Evolutionary conservation across 1,140 invertebrate genomes (phyloP), one percentile per base, ranked within the genome.

Genomic region (Spodoptera litura): DNA sequence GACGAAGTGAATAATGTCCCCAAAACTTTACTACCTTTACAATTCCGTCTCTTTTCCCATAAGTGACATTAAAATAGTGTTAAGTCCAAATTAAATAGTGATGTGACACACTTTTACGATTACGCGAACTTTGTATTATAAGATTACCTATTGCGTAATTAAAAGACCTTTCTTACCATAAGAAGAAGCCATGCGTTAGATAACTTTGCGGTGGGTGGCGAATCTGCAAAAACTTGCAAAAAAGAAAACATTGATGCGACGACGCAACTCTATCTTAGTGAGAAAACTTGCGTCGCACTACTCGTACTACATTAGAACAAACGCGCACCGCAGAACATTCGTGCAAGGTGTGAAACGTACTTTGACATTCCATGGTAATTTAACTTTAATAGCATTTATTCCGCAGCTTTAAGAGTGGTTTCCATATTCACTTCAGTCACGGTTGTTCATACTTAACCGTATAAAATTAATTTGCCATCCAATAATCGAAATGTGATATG

Each of bases 161-260:
- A 75, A 75, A 62, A 75, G 73, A 64, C 59, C 49, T 62, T 74
- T 62, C 51, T 38, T 75, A 75, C 49, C 73, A 75, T 75, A 64
- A 35, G n/a, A 9, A 62, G 51, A 31, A 44, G 58, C 27, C 15
- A 44, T 52, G 27, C 3, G 49, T 75, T 75, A 75, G 73, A 75
- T 75, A 75, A 75, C 56, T 61, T n/a, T 8, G 25, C 12, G 15
- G 73, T 62, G 44, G 73, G 73, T 52, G 58, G 25, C 59, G 58
- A 62, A 62, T 75, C 27, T 62, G 25, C 58, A 53, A 61, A 61
- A 53, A 31, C 58, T 62, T 27, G 72, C 72, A 62, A 75, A 74
- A 64, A 75, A 55, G 53, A 3, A 59, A 44, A 44, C 38, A 44
- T 44, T 44, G 38, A 44, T 44, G 38, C 13, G 55, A 27, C 49